Evolutionary conservation across 2,113 vertebrate species (phyloP).

Genomic region (Noctilio leporinus): DNA sequence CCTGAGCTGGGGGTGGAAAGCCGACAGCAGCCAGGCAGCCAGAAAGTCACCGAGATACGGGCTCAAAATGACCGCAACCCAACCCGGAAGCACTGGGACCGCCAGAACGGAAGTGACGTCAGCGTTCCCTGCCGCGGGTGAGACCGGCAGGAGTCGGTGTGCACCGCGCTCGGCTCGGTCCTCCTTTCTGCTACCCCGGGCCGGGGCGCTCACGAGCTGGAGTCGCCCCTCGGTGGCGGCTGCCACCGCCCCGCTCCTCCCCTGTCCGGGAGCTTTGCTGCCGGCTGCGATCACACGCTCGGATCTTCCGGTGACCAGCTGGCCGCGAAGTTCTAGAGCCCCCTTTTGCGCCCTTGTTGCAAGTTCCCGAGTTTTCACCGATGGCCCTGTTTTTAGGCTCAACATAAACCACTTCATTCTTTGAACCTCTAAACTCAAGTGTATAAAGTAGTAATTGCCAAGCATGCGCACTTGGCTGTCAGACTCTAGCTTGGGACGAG

Average conservation of each 20-base stretch:
- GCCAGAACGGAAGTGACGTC: conserved; percentile 9
- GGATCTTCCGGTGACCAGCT: no score
- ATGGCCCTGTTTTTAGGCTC: background rate
- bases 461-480: background rate
- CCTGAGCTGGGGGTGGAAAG: background rate
- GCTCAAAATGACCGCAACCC: background rate
- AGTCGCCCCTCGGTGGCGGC: no score
- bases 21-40: accelerated
- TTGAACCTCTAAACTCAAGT: background rate
- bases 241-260: background rate
- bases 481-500: background rate
- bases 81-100: conserved; percentile 41
- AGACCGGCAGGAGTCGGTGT: accelerated
- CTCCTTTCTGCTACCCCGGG: accelerated
- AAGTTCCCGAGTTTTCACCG: background rate
- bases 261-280: accelerated
- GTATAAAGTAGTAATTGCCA: background rate
- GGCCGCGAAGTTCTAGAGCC: background rate
- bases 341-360: accelerated
- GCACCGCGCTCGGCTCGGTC: background rate
- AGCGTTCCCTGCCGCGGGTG: accelerated
- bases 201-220: background rate
- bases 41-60: background rate
- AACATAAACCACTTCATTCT: background rate
- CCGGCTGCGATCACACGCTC: accelerated